Conservation (phyloP, 2,888 invertebrate species). For the Eilema sororculum region DNA sequence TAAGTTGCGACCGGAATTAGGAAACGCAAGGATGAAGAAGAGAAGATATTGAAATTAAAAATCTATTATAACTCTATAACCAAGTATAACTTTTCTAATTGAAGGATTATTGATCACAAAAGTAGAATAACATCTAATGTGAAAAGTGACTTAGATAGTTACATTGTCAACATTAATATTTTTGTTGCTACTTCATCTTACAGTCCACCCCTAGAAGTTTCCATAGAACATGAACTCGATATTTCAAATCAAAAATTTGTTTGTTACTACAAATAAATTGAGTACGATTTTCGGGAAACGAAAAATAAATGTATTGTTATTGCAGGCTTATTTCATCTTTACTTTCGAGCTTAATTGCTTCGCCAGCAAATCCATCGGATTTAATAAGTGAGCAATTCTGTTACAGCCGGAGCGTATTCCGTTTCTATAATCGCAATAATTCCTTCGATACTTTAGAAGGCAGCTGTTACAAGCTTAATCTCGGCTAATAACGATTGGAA, state of each 20-base stretch:
- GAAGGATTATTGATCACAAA: neutral
- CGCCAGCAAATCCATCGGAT: slow-evolving; percentile 41
- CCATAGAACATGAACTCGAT: too few relatives aligned
- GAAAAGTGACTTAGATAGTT: too few relatives aligned
- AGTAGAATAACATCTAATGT: neutral
- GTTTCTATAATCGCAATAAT: slow-evolving; percentile 57
- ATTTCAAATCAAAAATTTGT: neutral
- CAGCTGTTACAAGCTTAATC: slow-evolving; percentile 59
- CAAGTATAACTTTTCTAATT: neutral
- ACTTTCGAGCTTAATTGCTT: slow-evolving; percentile 24
- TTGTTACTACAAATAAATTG: neutral
- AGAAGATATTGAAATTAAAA: neutral
- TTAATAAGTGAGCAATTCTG: slow-evolving; percentile 19
- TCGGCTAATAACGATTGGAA: slow-evolving; percentile 52
- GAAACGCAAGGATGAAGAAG: too few relatives aligned
- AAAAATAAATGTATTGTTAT: neutral
- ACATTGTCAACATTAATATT: too few relatives aligned
- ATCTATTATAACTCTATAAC: too few relatives aligned
- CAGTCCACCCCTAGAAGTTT: too few relatives aligned
- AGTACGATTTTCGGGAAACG: neutral
- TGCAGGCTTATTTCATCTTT: neutral
- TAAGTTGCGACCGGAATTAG: too few relatives aligned
- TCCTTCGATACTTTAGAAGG: slow-evolving; percentile 44
- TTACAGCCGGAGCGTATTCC: slow-evolving; percentile 25
- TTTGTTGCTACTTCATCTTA: too few relatives aligned